Percentiles rank a stretch among this genome's conserved stretches.
These are phyloP conservation scores for Ardeotis arabs DNA, from an alignment of 2,113 vertebrate species.

Conservation along the genomic window DNA sequence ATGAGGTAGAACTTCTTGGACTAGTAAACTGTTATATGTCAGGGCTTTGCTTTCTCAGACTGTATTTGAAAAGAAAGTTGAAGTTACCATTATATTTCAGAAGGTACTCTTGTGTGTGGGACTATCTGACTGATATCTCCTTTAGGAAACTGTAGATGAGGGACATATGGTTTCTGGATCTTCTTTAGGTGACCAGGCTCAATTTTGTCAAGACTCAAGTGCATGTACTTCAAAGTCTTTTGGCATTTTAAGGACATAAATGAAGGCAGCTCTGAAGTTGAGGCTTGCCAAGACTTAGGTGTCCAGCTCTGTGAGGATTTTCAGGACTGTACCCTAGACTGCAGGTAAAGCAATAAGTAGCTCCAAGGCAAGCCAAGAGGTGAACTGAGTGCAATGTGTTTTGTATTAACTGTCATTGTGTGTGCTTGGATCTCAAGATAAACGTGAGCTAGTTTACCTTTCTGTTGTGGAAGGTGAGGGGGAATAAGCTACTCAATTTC, in stretches of 20 bases:
- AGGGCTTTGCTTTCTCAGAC: background rate
- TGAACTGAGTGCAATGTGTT: background rate
- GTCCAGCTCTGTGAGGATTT: background rate
- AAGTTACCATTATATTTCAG: background rate
- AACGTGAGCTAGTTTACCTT: background rate
- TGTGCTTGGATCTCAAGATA: constrained; percentile 5
- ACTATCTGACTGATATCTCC: background rate
- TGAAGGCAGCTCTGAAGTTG: background rate
- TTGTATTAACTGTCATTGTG: background rate
- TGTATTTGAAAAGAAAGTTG: background rate
- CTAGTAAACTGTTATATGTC: background rate
- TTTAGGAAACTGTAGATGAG: background rate
- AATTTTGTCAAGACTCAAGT: background rate
- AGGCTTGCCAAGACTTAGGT: background rate
- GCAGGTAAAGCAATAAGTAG: background rate
- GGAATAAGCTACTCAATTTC: background rate
- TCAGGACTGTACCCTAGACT: background rate
- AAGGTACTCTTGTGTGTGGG: background rate
- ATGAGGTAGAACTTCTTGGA: background rate
- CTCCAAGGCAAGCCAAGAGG: background rate
- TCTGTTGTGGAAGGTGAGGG: background rate
- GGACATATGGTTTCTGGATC: background rate
- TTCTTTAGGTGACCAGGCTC: background rate
- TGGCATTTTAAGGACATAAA: background rate
- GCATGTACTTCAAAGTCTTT: background rate